phyloP scores from a whole-genome alignment of 1,140 invertebrate species.

The Aethina tumida region DNA sequence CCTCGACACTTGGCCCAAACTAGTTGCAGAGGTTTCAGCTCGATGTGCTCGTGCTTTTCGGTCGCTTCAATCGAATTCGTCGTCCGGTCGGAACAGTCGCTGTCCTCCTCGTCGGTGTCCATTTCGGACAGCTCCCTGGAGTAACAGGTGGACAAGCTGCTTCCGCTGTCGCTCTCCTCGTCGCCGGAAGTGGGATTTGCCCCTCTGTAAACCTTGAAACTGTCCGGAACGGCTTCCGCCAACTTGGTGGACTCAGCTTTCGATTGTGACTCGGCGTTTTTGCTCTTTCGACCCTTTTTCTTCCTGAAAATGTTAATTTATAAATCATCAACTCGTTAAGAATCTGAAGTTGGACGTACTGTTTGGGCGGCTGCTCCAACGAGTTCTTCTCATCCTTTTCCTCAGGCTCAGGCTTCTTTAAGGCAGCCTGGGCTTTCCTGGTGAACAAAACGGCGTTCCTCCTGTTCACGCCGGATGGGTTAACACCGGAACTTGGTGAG shows the following conservation, averaged over 20 bases:
- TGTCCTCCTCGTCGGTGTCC: constrained; percentile 30
- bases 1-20: constrained; percentile 96
- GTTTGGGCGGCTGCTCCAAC: neutral
- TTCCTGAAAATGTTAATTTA: constrained; percentile 19
- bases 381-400: constrained; percentile 24
- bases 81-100: constrained; percentile 11
- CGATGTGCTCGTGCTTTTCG: constrained; percentile 29
- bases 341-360: constrained; percentile 6
- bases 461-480: constrained; percentile 58
- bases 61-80: constrained; percentile 14
- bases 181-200: constrained; percentile 30
- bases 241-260: constrained; percentile 14
- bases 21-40: constrained; percentile 72
- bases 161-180: constrained; percentile 32
- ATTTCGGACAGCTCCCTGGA: constrained; percentile 33
- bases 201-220: constrained; percentile 31
- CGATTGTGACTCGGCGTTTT: constrained; percentile 6
- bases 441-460: constrained; percentile 76
- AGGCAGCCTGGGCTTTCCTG: constrained; percentile 53
- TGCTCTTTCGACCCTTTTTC: constrained; percentile 21
- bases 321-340: neutral
- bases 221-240: constrained; percentile 26
- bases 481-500: constrained; percentile 20
- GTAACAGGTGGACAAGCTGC: constrained; percentile 34
- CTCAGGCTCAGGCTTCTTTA: constrained; percentile 30